phyloP scores from a whole-genome alignment of 2,113 vertebrate genomes.

The Sceloporus undulatus region DNA sequence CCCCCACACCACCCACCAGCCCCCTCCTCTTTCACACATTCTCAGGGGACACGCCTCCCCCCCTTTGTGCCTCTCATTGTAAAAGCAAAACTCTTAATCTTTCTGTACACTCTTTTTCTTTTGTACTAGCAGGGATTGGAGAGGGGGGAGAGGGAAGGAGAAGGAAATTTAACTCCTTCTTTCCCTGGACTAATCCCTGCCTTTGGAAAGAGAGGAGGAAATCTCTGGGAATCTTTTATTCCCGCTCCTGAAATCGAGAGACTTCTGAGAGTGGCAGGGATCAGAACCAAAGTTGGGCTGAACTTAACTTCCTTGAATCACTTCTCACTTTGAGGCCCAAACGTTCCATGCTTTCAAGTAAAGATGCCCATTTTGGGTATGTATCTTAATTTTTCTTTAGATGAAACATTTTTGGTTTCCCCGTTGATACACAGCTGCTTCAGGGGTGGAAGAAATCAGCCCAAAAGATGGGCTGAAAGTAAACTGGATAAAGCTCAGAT shows the following conservation, averaged over 20 bases:
- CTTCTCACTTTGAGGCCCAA: no score
- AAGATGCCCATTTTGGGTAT: no score
- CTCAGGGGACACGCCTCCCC: constrained; percentile 68
- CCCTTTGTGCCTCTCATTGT: constrained; percentile 72
- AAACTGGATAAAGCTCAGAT: no score
- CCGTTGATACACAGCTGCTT: no score
- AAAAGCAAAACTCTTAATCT: constrained; percentile 78
- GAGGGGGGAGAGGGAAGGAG: constrained; percentile 36
- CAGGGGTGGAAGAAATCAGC: no score
- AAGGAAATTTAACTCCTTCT: constrained; percentile 72
- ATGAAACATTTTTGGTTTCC: no score
- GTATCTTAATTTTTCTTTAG: not conserved
- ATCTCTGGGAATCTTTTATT: not conserved
- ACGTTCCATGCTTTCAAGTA: no score
- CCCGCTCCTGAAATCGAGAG: not conserved
- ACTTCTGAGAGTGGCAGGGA: not conserved
- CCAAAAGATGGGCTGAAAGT: not conserved
- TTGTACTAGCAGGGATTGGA: constrained; percentile 63
- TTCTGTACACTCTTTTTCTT: constrained; percentile 73
- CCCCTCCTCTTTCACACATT: constrained; percentile 64
- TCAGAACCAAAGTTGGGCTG: no score
- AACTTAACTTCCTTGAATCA: no score
- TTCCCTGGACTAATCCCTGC: constrained; percentile 36
- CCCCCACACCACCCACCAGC: constrained; percentile 45
- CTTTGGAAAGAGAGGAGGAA: not conserved